A percentile compares a stretch with the other conserved stretches of the same genome.
These are phyloP conservation scores for Tychaedon coryphoeus DNA, from an alignment of 2,113 vertebrate genomes.

Conservation along the genomic window DNA sequence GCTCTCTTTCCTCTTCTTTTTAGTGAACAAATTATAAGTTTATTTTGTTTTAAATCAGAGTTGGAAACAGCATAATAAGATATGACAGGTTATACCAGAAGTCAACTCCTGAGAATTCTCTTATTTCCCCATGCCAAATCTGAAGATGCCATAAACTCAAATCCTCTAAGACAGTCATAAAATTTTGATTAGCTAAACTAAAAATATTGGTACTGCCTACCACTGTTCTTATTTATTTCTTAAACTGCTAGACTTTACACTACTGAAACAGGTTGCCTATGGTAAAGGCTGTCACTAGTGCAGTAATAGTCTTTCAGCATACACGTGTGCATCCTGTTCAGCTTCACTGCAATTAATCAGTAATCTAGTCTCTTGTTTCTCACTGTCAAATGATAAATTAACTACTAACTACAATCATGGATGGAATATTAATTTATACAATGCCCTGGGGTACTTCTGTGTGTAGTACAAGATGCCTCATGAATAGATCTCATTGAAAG, in stretches of 20 bases:
- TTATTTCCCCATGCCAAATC: background rate
- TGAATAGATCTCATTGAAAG: background rate
- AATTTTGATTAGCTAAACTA: conserved; percentile 34
- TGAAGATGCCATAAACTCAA: conserved; percentile 13
- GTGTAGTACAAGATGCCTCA: background rate
- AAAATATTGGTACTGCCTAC: conserved; percentile 1
- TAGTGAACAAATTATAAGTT: background rate
- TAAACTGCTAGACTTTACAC: background rate
- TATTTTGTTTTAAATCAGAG: background rate
- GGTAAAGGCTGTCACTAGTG: background rate
- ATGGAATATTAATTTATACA: conserved; percentile 56
- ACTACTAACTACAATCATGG: conserved; percentile 5
- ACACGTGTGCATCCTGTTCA: conserved; percentile 3
- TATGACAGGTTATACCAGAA: conserved; percentile 20
- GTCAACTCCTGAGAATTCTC: background rate
- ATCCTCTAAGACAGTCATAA: background rate
- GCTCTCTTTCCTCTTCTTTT: background rate
- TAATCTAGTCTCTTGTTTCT: conserved; percentile 38
- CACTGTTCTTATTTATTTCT: background rate
- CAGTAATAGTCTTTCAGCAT: background rate
- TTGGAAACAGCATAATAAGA: background rate
- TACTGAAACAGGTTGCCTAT: background rate
- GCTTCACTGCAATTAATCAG: conserved; percentile 52
- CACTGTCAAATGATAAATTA: conserved; percentile 44
- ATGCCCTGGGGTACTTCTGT: background rate